Conservation (phyloP, 2,797 vertebrate genomes). For the Mormyrops attenuatus region DNA sequence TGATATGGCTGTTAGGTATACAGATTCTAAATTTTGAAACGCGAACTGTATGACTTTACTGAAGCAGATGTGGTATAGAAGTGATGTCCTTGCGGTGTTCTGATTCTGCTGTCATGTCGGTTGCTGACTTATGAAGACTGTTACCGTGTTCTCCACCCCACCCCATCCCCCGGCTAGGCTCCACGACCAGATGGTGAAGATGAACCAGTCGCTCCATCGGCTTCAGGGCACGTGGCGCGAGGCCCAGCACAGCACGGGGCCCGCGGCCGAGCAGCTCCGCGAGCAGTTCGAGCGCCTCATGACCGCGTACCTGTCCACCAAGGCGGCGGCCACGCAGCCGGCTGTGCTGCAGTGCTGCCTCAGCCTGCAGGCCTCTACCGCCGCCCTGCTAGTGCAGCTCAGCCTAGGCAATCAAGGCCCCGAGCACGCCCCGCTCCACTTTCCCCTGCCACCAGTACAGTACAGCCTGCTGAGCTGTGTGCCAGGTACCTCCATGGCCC, state of each 20-base stretch:
- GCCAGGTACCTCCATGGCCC: slow-evolving; percentile 67
- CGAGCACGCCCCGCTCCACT: slow-evolving; percentile 73
- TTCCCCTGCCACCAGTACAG: slow-evolving; percentile 74
- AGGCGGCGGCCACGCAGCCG: slow-evolving; percentile 85
- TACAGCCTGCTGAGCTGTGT: slow-evolving; percentile 77
- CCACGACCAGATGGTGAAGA: slow-evolving; percentile 98
- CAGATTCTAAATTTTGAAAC: neutral
- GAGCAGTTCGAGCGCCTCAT: slow-evolving; percentile 96
- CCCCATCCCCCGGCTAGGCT: slow-evolving; percentile 59
- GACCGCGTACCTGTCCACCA: slow-evolving; percentile 93
- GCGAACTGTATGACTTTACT: neutral
- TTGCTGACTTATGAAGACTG: neutral
- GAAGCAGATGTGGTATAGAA: neutral
- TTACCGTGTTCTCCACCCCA: neutral
- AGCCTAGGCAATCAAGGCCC: slow-evolving; percentile 76
- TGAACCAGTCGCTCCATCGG: slow-evolving; percentile 96
- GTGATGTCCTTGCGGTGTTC: neutral
- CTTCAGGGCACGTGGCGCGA: slow-evolving; percentile 92
- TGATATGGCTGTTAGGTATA: neutral
- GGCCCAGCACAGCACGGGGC: slow-evolving; percentile 80
- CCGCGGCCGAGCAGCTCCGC: slow-evolving; percentile 78
- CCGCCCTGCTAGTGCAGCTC: slow-evolving; percentile 85
- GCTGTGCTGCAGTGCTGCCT: slow-evolving; percentile 93
- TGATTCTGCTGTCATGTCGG: neutral
- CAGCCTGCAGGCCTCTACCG: slow-evolving; percentile 87